A percentile compares a stretch with the other conserved stretches of the same genome.
Conservation (phyloP, 2,113 vertebrate species). For the Donacobius atricapilla region DNA sequence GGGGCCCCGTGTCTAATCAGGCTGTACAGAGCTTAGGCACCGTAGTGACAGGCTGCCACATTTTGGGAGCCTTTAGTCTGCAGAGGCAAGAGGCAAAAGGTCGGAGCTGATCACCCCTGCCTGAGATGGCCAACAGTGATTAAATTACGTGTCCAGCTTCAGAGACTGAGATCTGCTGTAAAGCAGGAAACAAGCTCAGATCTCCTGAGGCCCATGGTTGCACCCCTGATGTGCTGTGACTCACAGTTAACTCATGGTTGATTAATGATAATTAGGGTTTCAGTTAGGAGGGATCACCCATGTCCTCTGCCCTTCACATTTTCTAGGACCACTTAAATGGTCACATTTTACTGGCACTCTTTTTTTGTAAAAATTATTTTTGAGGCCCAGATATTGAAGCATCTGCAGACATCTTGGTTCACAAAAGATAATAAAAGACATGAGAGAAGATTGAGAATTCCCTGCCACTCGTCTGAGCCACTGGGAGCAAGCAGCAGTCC, state of each 20-base stretch:
- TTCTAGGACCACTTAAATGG: neutral
- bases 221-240: neutral
- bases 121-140: neutral
- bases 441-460: neutral
- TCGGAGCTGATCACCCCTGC: neutral
- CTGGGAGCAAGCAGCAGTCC: neutral
- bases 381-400: neutral
- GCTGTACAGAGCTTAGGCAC: neutral
- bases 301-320: neutral
- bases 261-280: neutral
- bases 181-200: neutral
- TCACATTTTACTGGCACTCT: neutral
- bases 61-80: neutral
- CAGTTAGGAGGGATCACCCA: neutral
- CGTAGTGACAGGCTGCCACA: neutral
- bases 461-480: neutral
- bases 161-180: neutral
- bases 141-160: neutral
- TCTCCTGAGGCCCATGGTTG: neutral
- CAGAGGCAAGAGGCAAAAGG: neutral
- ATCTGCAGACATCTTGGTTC: neutral
- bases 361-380: neutral
- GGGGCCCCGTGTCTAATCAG: neutral
- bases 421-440: neutral
- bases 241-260: neutral